These are phyloP conservation scores for Heliothis subflexa DNA, from an alignment of 1,140 invertebrate genomes.

Conservation along the genomic window DNA sequence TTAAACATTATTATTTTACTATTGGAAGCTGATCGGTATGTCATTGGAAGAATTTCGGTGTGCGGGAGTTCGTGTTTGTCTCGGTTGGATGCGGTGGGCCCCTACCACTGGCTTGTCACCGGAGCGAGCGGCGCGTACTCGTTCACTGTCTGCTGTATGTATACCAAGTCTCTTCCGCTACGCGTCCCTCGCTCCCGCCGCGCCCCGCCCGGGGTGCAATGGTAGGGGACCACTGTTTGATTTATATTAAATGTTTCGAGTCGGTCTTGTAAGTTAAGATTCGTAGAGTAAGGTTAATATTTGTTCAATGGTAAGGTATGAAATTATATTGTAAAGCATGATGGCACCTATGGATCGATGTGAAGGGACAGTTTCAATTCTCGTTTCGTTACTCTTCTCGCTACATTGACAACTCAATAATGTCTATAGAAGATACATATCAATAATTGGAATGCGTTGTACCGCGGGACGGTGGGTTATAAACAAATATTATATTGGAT, in stretches of 20 bases:
- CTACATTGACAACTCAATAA: conserved; percentile 68
- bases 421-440: conserved; percentile 84
- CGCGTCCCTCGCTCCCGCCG: conserved; percentile 50
- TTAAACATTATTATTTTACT: conserved; percentile 75
- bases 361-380: conserved; percentile 79
- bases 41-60: conserved; percentile 78
- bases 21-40: conserved; percentile 81
- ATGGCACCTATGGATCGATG: conserved; percentile 77
- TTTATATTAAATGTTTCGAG: conserved; percentile 68
- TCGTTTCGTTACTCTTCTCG: conserved; percentile 73
- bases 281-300: conserved; percentile 77
- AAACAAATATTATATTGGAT: conserved; percentile 59
- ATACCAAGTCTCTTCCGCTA: conserved; percentile 52
- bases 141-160: conserved; percentile 56
- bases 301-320: conserved; percentile 78
- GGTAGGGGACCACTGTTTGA: conserved; percentile 61
- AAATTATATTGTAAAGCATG: conserved; percentile 67
- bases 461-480: conserved; percentile 73
- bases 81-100: conserved; percentile 54
- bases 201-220: conserved; percentile 39
- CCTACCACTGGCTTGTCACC: conserved; percentile 57
- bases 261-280: conserved; percentile 80
- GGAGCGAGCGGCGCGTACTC: conserved; percentile 53
- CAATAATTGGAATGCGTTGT: conserved; percentile 77
- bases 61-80: conserved; percentile 66